Evolutionary conservation across 2,797 vertebrate species (phyloP).

Genomic region (Lepus townsendii): DNA sequence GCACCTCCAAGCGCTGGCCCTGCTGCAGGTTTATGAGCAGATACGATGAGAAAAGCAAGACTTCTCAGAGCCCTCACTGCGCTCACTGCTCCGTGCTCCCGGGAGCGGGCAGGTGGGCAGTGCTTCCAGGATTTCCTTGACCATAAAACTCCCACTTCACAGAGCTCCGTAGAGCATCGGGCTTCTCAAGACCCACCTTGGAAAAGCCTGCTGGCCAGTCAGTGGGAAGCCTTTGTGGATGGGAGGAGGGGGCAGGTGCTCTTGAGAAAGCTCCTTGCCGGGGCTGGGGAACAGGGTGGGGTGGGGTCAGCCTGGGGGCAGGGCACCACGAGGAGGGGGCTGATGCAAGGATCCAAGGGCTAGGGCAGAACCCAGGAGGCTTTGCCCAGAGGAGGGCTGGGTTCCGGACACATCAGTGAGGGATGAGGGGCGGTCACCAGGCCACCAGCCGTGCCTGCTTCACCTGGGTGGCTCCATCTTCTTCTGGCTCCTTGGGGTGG

Average conservation of each 20-base stretch:
- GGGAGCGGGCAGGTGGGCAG: no score
- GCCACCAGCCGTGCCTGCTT: not conserved
- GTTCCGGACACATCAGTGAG: not conserved
- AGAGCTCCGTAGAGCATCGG: not conserved
- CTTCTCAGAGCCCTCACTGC: not conserved
- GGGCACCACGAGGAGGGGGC: not conserved
- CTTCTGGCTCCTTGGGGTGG: not conserved
- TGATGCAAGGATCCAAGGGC: not conserved
- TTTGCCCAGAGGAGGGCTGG: not conserved
- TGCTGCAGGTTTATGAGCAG: not conserved
- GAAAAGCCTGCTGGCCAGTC: not conserved
- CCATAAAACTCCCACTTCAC: not conserved
- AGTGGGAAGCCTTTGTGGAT: no score
- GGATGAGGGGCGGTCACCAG: not conserved
- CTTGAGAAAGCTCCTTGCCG: not conserved
- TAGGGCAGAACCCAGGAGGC: fast-evolving
- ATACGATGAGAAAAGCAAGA: not conserved
- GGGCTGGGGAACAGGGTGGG: not conserved
- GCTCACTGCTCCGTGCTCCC: not conserved
- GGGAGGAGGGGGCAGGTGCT: not conserved
- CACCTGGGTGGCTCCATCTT: not conserved
- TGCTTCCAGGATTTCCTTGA: not conserved
- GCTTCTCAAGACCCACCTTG: not conserved
- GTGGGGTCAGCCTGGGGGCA: not conserved
- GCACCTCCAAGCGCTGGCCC: not conserved